Percentiles rank a stretch among this genome's conserved stretches.
phyloP scores from a whole-genome alignment of 2,888 invertebrate genomes.

The Sylvicola cinctus region DNA sequence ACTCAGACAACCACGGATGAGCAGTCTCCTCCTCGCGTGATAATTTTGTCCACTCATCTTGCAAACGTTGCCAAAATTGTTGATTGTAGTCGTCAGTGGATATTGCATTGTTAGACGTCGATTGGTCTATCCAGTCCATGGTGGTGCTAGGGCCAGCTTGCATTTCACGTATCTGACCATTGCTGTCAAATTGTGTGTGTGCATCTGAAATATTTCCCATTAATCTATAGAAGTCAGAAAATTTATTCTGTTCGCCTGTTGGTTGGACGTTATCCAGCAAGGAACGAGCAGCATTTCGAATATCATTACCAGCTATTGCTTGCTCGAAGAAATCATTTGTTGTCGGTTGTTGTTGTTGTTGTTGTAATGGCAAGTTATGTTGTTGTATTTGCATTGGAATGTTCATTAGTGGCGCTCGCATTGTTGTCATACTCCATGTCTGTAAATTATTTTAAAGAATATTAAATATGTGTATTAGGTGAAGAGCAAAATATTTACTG shows the following conservation, averaged over 20 bases:
- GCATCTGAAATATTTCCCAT: conserved; percentile 58
- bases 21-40: conserved; percentile 29
- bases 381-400: conserved; percentile 17
- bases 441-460: no score
- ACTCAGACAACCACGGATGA: conserved; percentile 53
- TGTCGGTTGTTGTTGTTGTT: conserved; percentile 17
- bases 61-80: conserved; percentile 39
- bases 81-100: conserved; percentile 38
- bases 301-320: conserved; percentile 6
- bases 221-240: conserved; percentile 68
- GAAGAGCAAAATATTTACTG: no score
- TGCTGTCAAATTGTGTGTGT: conserved; percentile 34
- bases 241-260: conserved; percentile 50
- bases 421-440: no score
- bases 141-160: conserved; percentile 13
- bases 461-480: no score
- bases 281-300: not conserved
- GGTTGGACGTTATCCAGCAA: conserved; percentile 17
- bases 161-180: conserved; percentile 16
- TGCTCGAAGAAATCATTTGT: not conserved
- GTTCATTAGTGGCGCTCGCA: no score
- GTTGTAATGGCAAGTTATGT: conserved; percentile 15
- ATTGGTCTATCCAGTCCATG: not conserved
- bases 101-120: conserved; percentile 17
- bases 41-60: conserved; percentile 61